phyloP scores from a whole-genome alignment of 2,797 vertebrate genomes.

The Crocodylus rhombifer region DNA sequence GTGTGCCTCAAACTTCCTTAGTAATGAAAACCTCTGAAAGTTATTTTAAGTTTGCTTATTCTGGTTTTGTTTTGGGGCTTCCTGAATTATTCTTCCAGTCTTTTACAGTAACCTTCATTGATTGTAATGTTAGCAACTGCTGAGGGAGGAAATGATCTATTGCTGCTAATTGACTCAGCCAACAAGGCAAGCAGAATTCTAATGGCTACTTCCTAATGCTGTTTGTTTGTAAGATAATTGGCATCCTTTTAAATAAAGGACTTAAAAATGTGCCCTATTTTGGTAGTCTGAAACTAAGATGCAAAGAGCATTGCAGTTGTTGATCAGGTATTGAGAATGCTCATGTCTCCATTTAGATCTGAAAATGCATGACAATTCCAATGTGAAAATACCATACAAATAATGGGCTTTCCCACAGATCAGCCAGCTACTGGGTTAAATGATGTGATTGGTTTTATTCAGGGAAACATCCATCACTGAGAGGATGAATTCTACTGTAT shows the following conservation, averaged over 20 bases:
- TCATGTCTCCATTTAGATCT: too few relatives aligned
- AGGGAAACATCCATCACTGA: fast-evolving
- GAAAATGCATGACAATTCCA: background rate
- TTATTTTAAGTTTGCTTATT: background rate
- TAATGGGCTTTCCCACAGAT: background rate
- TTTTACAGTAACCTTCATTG: background rate
- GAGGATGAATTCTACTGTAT: too few relatives aligned
- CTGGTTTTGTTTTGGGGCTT: fast-evolving
- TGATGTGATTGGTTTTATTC: background rate
- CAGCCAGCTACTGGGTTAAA: fast-evolving
- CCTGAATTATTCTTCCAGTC: background rate
- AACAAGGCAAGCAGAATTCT: background rate
- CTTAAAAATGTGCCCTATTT: fast-evolving
- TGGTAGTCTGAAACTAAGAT: background rate
- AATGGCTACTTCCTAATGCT: background rate
- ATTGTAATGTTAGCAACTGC: background rate
- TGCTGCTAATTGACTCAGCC: background rate
- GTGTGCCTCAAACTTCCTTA: background rate
- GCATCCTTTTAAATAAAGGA: fast-evolving
- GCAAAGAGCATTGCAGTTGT: background rate
- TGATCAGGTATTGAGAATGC: background rate
- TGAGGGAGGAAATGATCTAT: background rate
- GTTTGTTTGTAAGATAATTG: too few relatives aligned
- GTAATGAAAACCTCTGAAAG: background rate
- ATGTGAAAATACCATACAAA: fast-evolving